These are phyloP conservation scores for Myathropa florea DNA, from an alignment of 2,888 invertebrate genomes.

Conservation along the genomic window DNA sequence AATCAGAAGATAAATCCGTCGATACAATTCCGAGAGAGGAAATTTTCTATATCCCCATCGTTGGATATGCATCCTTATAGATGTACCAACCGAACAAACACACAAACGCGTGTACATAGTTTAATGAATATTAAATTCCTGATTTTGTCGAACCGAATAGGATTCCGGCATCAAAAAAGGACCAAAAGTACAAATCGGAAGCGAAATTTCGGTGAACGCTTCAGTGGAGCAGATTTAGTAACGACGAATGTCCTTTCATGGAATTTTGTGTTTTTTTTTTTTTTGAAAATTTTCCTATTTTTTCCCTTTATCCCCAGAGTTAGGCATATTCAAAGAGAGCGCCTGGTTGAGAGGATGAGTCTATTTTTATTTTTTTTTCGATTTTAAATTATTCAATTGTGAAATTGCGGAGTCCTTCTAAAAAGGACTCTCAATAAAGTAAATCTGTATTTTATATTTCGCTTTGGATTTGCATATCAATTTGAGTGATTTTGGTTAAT, in stretches of 20 bases:
- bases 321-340: neutral
- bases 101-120: neutral
- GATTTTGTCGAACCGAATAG: neutral
- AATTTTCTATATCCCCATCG: neutral
- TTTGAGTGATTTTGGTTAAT: slow-evolving; percentile 26
- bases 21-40: no score
- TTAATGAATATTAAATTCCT: neutral
- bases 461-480: slow-evolving; percentile 27
- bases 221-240: neutral
- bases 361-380: neutral
- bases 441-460: slow-evolving; percentile 39
- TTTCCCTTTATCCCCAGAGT: neutral
- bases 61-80: neutral
- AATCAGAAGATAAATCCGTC: neutral
- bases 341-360: neutral
- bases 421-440: slow-evolving; percentile 30
- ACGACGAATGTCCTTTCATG: neutral
- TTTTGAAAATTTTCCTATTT: neutral
- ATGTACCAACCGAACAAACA: neutral
- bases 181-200: neutral
- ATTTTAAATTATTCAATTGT: slow-evolving; percentile 27
- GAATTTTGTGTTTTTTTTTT: no score
- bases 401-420: neutral
- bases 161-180: neutral
- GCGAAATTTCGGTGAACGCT: neutral